Evolutionary conservation across 30 jellyfish, hydroid and myxozoan genomes (phyloP), one percentile per base, ranked within the genome.

Genomic region (Rhopilema esculentum): DNA sequence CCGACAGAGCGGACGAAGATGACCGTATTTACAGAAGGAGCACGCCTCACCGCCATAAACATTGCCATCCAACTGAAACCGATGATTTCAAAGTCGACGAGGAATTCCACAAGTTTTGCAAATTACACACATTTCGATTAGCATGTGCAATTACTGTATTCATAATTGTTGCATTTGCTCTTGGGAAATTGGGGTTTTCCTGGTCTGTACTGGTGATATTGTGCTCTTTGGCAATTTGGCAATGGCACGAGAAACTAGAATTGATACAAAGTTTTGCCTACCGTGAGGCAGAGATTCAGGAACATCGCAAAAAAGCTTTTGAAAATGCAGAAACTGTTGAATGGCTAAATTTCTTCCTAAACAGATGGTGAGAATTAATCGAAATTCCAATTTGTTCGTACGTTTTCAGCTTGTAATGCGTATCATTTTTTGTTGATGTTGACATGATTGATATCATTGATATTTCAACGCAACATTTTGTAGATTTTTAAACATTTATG

Each of bases 281-380:
- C 79, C 70, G 91, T 9, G 99, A 95, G 80, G 98, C 97, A 21
- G 97, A 95, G 73, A 75, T 80, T 66, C 82, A 92, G 26, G 97
- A 95, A 57, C 97, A 95, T 57, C 83, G 99, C 51, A 95, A 89
- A 53, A 83, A 91, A 72, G 99, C 99, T 0, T 85, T 95, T 52
- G 95, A 79, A 17, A 96, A 90, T 51, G 93, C 99, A 23, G 99
- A 95, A 79, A 95, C 99, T 25, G 97, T 89, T 15, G 99, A 95
- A 49, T 95, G 99, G 99, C 80, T 95, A 17, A 95, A 95, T 81
- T 95, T 82, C 69, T 78, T 95, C 28, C 75, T 95, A 26, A 95
- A 95, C 83, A 89, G 99, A 23, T 95, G 99, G 99, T 95, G 77
- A 30, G 88, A n/a, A 23, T 51, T 29, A n/a, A n/a, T n/a, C n/a